Conservation (phyloP, 2,888 invertebrate species). For the Temnothorax ravouxi region DNA sequence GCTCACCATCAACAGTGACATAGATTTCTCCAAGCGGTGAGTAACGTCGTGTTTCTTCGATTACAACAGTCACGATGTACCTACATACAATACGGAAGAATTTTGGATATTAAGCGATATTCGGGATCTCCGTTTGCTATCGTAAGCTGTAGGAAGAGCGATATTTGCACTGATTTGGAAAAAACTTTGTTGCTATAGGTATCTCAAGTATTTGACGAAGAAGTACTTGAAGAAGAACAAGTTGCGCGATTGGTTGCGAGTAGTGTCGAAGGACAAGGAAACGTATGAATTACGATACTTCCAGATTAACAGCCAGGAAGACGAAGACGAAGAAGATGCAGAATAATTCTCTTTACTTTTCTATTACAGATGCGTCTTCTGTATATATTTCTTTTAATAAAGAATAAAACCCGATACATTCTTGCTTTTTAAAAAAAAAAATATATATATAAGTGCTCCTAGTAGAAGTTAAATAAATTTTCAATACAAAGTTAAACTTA, state of each 20-base stretch:
- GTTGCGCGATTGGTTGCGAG: constrained; percentile 99
- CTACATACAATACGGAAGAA: neutral
- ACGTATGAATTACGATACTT: constrained; percentile 99
- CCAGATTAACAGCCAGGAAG: constrained; percentile 95
- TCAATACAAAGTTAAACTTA: neutral
- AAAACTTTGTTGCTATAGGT: constrained; percentile 88
- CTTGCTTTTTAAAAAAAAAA: neutral
- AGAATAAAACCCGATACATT: constrained; percentile 20
- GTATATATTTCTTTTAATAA: constrained; percentile 78
- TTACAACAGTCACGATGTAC: neutral
- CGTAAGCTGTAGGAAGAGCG: constrained; percentile 59
- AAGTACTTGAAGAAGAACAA: constrained; percentile 99
- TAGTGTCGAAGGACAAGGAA: constrained; percentile 98
- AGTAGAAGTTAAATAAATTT: neutral
- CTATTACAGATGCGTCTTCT: constrained; percentile 76
- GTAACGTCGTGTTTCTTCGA: constrained; percentile 63
- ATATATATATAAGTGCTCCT: neutral
- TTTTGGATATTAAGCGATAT: neutral
- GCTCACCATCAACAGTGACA: constrained; percentile 95
- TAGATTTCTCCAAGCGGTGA: constrained; percentile 91
- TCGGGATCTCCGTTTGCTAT: neutral
- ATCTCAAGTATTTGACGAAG: constrained; percentile 99
- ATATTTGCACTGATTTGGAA: constrained; percentile 81
- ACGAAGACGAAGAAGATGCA: constrained; percentile 94
- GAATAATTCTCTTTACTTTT: constrained; percentile 88